Conservation (phyloP, 1,140 invertebrate species). For the Propsilocerus akamusi region DNA sequence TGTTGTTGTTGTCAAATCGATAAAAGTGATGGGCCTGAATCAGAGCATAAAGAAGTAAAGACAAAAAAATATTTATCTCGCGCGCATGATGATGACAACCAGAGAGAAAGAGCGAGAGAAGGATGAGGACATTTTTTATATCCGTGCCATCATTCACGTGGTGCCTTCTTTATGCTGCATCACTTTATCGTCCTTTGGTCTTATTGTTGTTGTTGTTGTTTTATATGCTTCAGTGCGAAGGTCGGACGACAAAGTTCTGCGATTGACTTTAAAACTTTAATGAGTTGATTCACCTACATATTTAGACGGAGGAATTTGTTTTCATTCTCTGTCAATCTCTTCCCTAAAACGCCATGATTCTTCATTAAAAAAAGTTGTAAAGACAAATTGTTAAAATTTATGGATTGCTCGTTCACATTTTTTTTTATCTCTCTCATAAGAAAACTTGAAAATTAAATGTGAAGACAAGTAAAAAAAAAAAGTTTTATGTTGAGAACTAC, state of each 20-base stretch:
- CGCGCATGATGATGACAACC: not conserved
- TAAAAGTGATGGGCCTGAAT: not conserved
- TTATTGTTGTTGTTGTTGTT: not conserved
- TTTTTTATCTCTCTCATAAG: too few relatives aligned
- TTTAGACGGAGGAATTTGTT: too few relatives aligned
- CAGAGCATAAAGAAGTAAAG: not conserved
- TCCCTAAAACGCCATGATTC: too few relatives aligned
- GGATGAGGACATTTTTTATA: not conserved
- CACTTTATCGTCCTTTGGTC: not conserved
- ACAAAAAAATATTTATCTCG: not conserved
- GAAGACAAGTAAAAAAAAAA: not conserved
- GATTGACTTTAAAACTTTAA: not conserved
- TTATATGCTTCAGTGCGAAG: not conserved
- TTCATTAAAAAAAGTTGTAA: constrained; percentile 4
- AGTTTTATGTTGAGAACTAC: constrained; percentile 1
- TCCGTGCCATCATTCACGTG: too few relatives aligned
- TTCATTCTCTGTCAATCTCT: not conserved
- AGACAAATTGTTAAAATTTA: constrained; percentile 3
- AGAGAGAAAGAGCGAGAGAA: not conserved
- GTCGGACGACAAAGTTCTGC: not conserved
- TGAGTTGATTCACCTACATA: too few relatives aligned
- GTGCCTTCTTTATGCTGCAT: not conserved
- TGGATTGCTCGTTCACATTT: too few relatives aligned
- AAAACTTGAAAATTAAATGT: not conserved
- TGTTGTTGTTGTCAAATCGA: not conserved